These are phyloP conservation scores for Heterotilapia buettikoferi DNA, from an alignment of 2,113 vertebrate species.

Conservation along the genomic window DNA sequence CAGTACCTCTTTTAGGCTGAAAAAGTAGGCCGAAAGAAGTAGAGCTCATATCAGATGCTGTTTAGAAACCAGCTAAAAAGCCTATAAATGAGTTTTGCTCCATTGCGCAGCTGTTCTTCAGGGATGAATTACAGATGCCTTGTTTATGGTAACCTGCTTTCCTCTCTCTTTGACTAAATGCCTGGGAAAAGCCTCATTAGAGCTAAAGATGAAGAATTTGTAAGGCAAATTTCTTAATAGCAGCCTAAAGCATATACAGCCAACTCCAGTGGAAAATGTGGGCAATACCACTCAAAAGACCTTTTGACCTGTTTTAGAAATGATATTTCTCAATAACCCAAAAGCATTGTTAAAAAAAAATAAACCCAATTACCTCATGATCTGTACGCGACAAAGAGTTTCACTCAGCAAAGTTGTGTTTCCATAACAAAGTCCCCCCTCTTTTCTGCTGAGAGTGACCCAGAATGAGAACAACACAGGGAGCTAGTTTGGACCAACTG, in stretches of 20 bases:
- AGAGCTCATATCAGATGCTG: conserved; percentile 26
- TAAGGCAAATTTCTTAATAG: not conserved
- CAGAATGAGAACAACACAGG: conserved; percentile 39
- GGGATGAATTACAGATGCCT: conserved; percentile 44
- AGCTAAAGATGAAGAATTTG: not conserved
- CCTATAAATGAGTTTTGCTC: conserved; percentile 45
- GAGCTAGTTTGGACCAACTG: not conserved
- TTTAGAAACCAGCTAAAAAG: conserved; percentile 36
- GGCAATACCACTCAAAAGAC: not conserved
- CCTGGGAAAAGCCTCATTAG: conserved; percentile 8
- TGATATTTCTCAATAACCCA: not conserved
- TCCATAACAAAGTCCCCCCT: not conserved
- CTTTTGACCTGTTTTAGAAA: not conserved
- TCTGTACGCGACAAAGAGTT: not conserved
- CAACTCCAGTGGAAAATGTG: not conserved
- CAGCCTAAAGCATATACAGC: not conserved
- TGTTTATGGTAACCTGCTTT: conserved; percentile 31
- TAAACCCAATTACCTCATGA: not conserved
- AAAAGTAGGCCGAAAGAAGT: conserved; percentile 48
- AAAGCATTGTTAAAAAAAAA: not conserved
- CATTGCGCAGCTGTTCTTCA: conserved; percentile 22
- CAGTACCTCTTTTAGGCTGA: not conserved
- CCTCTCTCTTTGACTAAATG: conserved; percentile 32
- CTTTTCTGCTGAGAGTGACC: conserved; percentile 25
- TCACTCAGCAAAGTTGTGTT: not conserved